Evolutionary conservation across 2,888 invertebrate genomes (phyloP).

Genomic region (Noctua comes): DNA sequence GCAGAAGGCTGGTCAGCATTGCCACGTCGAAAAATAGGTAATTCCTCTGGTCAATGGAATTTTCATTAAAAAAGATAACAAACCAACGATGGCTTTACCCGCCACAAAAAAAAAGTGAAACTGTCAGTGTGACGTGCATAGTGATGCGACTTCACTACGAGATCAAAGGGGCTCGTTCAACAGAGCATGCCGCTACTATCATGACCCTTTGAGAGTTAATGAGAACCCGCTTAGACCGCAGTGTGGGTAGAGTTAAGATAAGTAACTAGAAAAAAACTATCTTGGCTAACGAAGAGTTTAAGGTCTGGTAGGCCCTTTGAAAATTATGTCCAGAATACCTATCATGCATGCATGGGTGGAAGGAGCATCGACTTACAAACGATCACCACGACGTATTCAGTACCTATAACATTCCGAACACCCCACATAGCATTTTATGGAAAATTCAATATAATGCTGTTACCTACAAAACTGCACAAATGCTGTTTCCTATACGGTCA

Average conservation of each 20-base stretch:
- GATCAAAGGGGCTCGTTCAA: constrained; percentile 46
- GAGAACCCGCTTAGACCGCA: constrained; percentile 33
- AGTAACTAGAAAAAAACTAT: constrained; percentile 16
- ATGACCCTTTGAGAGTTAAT: constrained; percentile 48
- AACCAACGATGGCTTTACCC: background rate
- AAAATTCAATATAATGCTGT: too few relatives aligned
- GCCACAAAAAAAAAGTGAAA: constrained; percentile 35
- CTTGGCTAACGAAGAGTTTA: background rate
- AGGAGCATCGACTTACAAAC: too few relatives aligned
- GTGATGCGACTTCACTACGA: constrained; percentile 32
- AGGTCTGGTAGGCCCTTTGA: background rate
- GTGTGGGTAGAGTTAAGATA: constrained; percentile 16
- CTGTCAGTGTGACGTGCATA: constrained; percentile 52
- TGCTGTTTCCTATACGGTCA: too few relatives aligned
- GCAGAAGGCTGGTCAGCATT: background rate
- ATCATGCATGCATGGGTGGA: background rate
- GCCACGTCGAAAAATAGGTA: background rate
- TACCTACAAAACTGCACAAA: too few relatives aligned
- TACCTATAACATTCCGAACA: too few relatives aligned
- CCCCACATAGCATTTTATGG: too few relatives aligned
- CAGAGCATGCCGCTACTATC: constrained; percentile 42
- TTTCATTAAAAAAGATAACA: background rate
- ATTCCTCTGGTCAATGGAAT: background rate
- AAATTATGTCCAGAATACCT: background rate
- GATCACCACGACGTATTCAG: too few relatives aligned